Conservation (phyloP, 2,888 invertebrate species). For the Chrysolina haemoptera region DNA sequence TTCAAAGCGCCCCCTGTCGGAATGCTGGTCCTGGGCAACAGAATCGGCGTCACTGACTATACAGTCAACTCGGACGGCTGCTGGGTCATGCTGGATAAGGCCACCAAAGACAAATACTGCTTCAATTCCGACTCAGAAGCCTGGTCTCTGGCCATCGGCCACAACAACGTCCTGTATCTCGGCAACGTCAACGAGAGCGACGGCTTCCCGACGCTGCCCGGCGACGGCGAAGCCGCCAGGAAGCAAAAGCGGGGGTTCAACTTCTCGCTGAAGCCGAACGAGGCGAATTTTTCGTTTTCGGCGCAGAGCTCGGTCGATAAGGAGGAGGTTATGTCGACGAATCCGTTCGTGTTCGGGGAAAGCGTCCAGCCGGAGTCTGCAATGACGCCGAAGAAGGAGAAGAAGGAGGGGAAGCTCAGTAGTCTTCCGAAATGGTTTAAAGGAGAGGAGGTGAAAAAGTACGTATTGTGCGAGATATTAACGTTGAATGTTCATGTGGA, state of each 20-base stretch:
- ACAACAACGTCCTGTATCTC: constrained; percentile 77
- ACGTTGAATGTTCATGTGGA: too few relatives aligned
- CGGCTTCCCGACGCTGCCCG: constrained; percentile 52
- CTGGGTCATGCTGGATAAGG: constrained; percentile 78
- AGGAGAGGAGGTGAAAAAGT: constrained; percentile 70
- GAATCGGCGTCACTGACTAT: constrained; percentile 77
- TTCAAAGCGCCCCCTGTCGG: constrained; percentile 81
- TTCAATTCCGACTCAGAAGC: constrained; percentile 79
- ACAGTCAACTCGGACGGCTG: constrained; percentile 77
- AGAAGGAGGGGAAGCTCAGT: constrained; percentile 69
- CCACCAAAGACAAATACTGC: constrained; percentile 76
- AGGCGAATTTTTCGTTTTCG: constrained; percentile 49
- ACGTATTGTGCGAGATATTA: constrained; percentile 34
- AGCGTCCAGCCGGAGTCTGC: constrained; percentile 60
- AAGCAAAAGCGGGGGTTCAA: constrained; percentile 73
- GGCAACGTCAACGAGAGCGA: constrained; percentile 69
- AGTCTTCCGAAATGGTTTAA: constrained; percentile 75
- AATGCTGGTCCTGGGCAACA: constrained; percentile 77
- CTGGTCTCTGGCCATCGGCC: constrained; percentile 80
- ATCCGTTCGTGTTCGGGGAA: constrained; percentile 70
- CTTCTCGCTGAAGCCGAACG: constrained; percentile 69
- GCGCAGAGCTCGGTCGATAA: constrained; percentile 47
- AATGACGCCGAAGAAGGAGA: constrained; percentile 66
- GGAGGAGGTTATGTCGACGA: constrained; percentile 57
- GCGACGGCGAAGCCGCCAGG: constrained; percentile 52